Conservation (phyloP, 2,113 vertebrate species). For the Typhlomys cinereus region DNA sequence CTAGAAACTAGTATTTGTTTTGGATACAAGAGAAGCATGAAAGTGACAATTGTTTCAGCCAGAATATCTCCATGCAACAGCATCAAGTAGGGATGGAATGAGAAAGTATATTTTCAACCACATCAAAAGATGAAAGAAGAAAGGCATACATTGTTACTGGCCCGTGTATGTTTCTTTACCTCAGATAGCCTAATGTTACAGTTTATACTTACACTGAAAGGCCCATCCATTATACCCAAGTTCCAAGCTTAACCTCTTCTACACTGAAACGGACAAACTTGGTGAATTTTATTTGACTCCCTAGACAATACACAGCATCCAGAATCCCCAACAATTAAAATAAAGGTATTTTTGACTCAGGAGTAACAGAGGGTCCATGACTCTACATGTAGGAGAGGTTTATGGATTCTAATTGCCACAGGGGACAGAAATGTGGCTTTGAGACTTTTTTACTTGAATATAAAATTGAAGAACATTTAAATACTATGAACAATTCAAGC, state of each 20-base stretch:
- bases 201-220: conserved; percentile 63
- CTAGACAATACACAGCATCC: conserved; percentile 27
- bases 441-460: conserved; percentile 34
- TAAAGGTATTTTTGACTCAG: conserved; percentile 36
- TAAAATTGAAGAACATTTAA: background rate
- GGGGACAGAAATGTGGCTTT: background rate
- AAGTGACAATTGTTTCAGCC: conserved; percentile 62
- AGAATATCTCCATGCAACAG: conserved; percentile 51
- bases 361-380: background rate
- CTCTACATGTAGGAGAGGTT: background rate
- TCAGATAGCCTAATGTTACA: conserved; percentile 58
- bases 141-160: background rate
- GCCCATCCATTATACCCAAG: conserved; percentile 42
- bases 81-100: conserved; percentile 56
- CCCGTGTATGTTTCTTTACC: conserved; percentile 56
- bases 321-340: conserved; percentile 45
- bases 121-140: conserved; percentile 47
- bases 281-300: conserved; percentile 50
- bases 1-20: conserved; percentile 77
- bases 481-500: background rate
- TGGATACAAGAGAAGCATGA: conserved; percentile 69
- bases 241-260: conserved; percentile 41
- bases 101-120: conserved; percentile 48
- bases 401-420: background rate
- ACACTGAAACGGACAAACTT: conserved; percentile 38